These are phyloP conservation scores for Acanthoscelides obtectus DNA, from an alignment of 2,888 invertebrate genomes.

Conservation along the genomic window DNA sequence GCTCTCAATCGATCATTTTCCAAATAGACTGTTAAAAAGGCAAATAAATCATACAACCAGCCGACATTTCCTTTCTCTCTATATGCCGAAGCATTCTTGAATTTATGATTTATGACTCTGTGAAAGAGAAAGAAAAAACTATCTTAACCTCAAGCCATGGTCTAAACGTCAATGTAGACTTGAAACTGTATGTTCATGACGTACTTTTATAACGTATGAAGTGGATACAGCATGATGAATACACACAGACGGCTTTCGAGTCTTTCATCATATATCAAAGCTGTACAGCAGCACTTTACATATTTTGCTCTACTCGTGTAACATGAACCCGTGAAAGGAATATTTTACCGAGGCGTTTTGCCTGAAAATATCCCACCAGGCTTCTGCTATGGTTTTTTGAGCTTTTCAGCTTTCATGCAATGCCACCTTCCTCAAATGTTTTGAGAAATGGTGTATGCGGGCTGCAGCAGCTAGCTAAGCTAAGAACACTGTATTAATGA, in stretches of 20 bases:
- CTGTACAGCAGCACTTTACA: not conserved
- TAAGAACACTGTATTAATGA: too few species aligned
- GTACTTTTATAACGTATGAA: not conserved
- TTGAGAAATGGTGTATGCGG: not conserved
- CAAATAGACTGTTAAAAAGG: too few species aligned
- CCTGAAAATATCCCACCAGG: not conserved
- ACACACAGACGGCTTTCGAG: not conserved
- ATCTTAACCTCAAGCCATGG: too few species aligned
- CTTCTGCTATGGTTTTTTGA: not conserved
- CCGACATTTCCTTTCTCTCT: too few species aligned
- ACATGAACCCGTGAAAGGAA: not conserved
- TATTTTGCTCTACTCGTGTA: not conserved
- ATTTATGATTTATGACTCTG: too few species aligned
- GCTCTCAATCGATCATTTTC: too few species aligned
- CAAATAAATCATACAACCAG: too few species aligned
- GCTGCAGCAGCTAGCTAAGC: too few species aligned
- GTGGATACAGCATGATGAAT: not conserved
- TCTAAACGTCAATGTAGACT: not conserved
- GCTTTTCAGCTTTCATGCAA: not conserved
- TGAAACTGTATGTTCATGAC: not conserved
- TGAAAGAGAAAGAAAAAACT: too few species aligned
- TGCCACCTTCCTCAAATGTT: not conserved
- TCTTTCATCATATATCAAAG: not conserved
- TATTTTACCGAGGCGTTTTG: not conserved
- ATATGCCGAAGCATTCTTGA: too few species aligned